Evolutionary conservation across 1,140 invertebrate species (phyloP), one percentile per base, ranked within the genome.

Genomic region (Rhyacophila brunnea): DNA sequence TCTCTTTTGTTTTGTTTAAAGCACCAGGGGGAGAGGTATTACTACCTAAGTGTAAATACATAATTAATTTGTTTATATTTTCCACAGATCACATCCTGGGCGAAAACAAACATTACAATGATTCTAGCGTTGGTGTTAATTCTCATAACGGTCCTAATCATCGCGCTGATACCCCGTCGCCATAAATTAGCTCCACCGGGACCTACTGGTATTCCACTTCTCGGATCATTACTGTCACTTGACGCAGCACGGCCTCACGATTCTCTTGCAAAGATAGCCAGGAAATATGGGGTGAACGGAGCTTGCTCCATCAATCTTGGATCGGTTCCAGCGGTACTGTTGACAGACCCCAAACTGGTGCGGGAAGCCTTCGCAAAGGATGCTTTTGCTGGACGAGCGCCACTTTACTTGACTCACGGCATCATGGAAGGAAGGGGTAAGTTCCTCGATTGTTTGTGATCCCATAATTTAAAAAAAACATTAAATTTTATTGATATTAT

Each of bases 371-470:
- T 94, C 32, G 75, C 82, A 0, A 85, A 85, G 67, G 87, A 91
- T 17, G 79, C 69, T 1, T 86, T 90, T 62, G 75, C 84, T 1
- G 88, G 86, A 10, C 75, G 91, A 48, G 90, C 91, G 0, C 90
- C 90, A 0, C 79, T 94, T 0, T 90, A 85, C 69, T 71, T 93
- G 14, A 92, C 91, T 0, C 88, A 93, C 68, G 91, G 90, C 34
- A 88, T 95, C 9, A 92, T 93, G 87, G 76, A 89, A 56, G 91
- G 92, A 64, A 86, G 89, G 68, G 91, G 91, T 93, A 76, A 84
- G 79, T 74, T 35, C 15, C 11, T n/a, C 18, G 18, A 15, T 43
- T n/a, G n/a, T n/a, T n/a, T n/a, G n/a, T n/a, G n/a, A n/a, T n/a
- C n/a, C n/a, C n/a, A n/a, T n/a, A n/a, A n/a, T n/a, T n/a, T n/a